Evolutionary conservation across 2,797 vertebrate species (phyloP), one percentile per base, ranked within the genome.

Genomic region (Rhynchonycteris naso): DNA sequence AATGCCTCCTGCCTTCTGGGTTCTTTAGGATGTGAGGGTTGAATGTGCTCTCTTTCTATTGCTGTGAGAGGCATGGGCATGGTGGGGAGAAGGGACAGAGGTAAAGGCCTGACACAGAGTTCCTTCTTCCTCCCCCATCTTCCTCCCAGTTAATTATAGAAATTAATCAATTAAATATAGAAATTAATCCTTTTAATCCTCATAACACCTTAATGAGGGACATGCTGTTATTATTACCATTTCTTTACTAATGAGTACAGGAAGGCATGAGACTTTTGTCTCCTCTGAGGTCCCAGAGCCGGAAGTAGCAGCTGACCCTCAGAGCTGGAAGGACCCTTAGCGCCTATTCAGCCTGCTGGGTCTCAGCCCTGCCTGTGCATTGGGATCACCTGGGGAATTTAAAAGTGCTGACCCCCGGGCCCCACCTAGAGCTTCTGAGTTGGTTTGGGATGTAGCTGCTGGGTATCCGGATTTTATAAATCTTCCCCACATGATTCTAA

Each of bases 281-380:
- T 24, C 35, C 79, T 50, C 59, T 69, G 85, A 83, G 68, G 69
- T 52, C 52, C 59, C 58, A 24, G 2, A 58, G 52, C 30, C 21
- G 47, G n/a, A 74, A 26, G 35, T 6, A 24, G 35, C 24, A 3
- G 24, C 21, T 0, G 5, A 24, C 13, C 24, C 15, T 86, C 7
- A 5, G 1, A 33, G 85, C 38, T 38, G 43, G n/a, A 83, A 54
- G 47, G 30, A 16, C 2, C 6, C 14, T 13, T 26, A 12, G 22
- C 54, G 33, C 14, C 13, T 0, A 0, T 15, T 74, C n/a, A 18
- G 18, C 4, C n/a, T 47, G 0, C 52, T 2, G 33, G 2, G 13
- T 52, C n/a, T 82, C 66, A 66, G 6, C 30, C 7, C 18, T 3
- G 9, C 19, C 35, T 21, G 21, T 16, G 15, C 33, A 19, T 0